Evolutionary conservation across 1,140 invertebrate genomes (phyloP).

Genomic region (Cydia fagiglandana): DNA sequence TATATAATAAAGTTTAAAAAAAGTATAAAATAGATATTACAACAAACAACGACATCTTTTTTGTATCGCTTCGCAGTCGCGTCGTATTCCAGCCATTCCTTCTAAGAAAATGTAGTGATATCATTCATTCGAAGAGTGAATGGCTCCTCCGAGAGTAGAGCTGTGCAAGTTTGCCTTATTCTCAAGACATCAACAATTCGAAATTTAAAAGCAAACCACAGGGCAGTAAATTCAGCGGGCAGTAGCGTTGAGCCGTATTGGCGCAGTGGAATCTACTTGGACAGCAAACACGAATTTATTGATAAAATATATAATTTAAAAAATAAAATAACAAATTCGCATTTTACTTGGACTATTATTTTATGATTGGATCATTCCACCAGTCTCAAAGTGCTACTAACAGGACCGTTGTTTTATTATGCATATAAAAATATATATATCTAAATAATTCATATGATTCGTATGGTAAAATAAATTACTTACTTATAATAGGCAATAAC

Average conservation of each 20-base stretch:
- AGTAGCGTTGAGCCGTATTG: conserved; percentile 12
- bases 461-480: no score
- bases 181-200: conserved; percentile 28
- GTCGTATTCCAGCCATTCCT: neutral
- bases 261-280: neutral
- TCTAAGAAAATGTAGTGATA: conserved; percentile 1
- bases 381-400: no score
- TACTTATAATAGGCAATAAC: no score
- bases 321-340: no score
- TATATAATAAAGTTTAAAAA: no score
- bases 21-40: no score
- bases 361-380: neutral
- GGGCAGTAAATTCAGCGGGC: conserved; percentile 14
- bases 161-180: neutral
- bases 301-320: no score
- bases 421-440: no score
- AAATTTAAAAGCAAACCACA: conserved; percentile 32
- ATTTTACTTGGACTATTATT: no score
- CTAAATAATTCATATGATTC: no score
- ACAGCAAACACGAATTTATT: neutral
- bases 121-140: conserved; percentile 10
- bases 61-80: neutral
- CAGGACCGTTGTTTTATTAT: no score
- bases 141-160: conserved; percentile 3
- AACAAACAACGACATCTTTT: no score